Evolutionary conservation across 2,113 vertebrate species (phyloP).

Genomic region (Castor canadensis): DNA sequence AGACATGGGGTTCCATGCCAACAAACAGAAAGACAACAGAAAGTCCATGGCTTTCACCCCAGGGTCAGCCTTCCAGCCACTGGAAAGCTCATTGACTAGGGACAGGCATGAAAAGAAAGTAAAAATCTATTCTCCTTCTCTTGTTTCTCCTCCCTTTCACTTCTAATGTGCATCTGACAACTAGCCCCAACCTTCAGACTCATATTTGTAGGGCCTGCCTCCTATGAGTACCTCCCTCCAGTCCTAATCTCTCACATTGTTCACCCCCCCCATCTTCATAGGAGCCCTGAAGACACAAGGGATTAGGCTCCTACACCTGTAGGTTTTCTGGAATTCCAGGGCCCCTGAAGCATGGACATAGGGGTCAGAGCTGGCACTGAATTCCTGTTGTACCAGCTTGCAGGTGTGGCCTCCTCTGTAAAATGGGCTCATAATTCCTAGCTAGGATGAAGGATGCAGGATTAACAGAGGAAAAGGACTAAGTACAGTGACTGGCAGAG

Average conservation of each 20-base stretch:
- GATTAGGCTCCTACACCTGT: background rate
- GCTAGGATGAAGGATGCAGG: background rate
- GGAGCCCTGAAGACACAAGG: background rate
- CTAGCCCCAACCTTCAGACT: background rate
- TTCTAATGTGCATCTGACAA: background rate
- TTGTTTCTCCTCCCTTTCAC: background rate
- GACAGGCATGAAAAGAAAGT: background rate
- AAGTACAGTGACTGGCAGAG: background rate
- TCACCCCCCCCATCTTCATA: background rate
- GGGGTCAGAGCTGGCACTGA: background rate
- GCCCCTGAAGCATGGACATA: background rate
- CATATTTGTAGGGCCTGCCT: background rate
- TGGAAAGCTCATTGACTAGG: background rate
- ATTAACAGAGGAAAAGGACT: background rate
- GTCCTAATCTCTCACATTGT: background rate
- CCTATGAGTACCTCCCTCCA: background rate
- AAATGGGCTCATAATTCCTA: background rate
- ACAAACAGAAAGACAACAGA: background rate
- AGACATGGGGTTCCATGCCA: background rate
- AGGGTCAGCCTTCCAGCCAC: background rate
- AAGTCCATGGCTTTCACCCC: background rate
- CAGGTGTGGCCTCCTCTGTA: background rate
- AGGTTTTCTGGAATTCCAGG: background rate
- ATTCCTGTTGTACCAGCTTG: background rate
- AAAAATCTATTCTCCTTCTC: background rate